phyloP scores from a whole-genome alignment of 2,888 invertebrate species.

The Atrina japonica region DNA sequence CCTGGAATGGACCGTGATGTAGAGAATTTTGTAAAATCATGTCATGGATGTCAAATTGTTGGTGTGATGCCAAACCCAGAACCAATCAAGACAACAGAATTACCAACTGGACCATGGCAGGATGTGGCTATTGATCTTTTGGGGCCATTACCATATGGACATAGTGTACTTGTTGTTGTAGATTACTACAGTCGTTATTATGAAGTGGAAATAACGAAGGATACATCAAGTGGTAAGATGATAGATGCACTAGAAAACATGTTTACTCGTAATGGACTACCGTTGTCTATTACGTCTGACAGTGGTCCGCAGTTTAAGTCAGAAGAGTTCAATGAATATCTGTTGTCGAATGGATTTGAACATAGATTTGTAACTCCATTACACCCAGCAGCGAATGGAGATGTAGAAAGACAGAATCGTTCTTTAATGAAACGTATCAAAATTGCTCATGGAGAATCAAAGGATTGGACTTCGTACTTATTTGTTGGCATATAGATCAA shows the following conservation, averaged over 20 bases:
- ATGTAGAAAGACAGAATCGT: constrained; percentile 54
- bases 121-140: constrained; percentile 49
- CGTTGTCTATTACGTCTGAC: constrained; percentile 46
- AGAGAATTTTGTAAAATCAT: constrained; percentile 37
- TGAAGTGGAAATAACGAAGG: constrained; percentile 48
- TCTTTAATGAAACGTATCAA: constrained; percentile 49
- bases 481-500: constrained; percentile 46
- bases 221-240: constrained; percentile 44
- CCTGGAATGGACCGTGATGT: constrained; percentile 39
- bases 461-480: constrained; percentile 43
- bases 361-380: constrained; percentile 47
- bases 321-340: constrained; percentile 39
- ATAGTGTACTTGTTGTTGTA: constrained; percentile 47
- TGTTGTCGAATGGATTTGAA: constrained; percentile 42
- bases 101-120: constrained; percentile 51
- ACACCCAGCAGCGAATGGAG: constrained; percentile 51
- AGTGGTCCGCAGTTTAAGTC: constrained; percentile 51
- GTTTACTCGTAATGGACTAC: constrained; percentile 48
- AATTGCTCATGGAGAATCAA: constrained; percentile 44
- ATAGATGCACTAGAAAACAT: constrained; percentile 43
- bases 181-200: constrained; percentile 58
- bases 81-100: constrained; percentile 43
- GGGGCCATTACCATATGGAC: constrained; percentile 50
- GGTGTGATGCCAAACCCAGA: constrained; percentile 32
- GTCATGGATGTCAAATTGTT: constrained; percentile 45